Evolutionary conservation across 2,113 vertebrate genomes (phyloP).

Genomic region (Centrocercus urophasianus): DNA sequence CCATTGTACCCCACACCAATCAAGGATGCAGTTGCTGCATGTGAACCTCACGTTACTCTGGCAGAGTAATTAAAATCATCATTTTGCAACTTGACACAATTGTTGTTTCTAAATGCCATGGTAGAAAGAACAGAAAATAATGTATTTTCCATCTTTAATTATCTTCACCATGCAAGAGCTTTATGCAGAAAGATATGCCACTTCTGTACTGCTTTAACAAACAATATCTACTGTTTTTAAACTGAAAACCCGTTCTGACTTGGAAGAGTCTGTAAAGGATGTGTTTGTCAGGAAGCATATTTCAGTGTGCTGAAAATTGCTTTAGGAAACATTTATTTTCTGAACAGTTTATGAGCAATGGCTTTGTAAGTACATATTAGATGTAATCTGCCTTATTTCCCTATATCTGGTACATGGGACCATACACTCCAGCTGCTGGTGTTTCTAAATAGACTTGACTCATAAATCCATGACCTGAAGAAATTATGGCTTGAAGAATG

Average conservation of each 20-base stretch:
- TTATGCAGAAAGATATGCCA: not conserved
- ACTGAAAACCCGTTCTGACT: conserved; percentile 39
- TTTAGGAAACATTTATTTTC: conserved; percentile 57
- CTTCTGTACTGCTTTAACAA: conserved; percentile 11
- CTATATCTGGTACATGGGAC: not conserved
- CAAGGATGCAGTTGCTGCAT: not conserved
- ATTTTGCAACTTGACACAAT: conserved; percentile 43
- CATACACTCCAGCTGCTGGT: not conserved
- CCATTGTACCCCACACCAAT: not conserved
- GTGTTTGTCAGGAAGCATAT: conserved; percentile 43
- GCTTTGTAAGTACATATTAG: conserved; percentile 30
- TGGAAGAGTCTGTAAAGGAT: conserved; percentile 22
- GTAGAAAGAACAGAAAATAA: conserved; percentile 3
- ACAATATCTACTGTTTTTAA: not conserved
- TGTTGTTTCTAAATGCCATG: conserved; percentile 37
- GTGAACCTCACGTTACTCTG: conserved; percentile 14
- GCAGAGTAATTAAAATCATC: conserved; percentile 44
- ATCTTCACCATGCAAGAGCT: not conserved
- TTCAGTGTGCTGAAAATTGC: conserved; percentile 42
- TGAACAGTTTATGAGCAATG: not conserved
- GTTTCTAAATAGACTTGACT: not conserved
- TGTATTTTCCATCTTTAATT: conserved; percentile 22
- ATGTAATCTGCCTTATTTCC: conserved; percentile 41
- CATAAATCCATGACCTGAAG: conserved; percentile 2
- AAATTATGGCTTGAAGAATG: not conserved